A percentile compares a stretch with the other conserved stretches of the same genome.
These are phyloP conservation scores for Catharus ustulatus DNA, from an alignment of 2,797 vertebrate species.

Conservation along the genomic window DNA sequence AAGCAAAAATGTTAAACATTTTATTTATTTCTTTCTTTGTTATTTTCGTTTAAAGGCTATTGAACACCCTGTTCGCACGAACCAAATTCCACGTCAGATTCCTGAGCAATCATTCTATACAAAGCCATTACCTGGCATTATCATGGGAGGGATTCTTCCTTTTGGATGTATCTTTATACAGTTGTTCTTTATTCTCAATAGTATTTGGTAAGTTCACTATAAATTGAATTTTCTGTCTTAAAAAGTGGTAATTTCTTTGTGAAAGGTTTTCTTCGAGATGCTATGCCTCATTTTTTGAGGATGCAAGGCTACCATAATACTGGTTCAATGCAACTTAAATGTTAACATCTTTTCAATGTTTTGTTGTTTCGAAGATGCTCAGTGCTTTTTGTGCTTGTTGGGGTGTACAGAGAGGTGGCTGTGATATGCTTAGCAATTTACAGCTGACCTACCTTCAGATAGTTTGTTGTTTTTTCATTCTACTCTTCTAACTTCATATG, in stretches of 20 bases:
- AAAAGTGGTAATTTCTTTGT: background rate
- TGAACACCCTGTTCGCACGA: slow-evolving; percentile 92
- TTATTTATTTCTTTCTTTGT: background rate
- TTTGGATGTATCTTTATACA: slow-evolving; percentile 97
- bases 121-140: slow-evolving; percentile 89
- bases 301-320: background rate
- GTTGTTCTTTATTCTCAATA: slow-evolving; percentile 95
- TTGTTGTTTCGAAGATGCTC: background rate
- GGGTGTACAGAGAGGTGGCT: background rate
- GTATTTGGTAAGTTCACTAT: slow-evolving; percentile 87
- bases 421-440: background rate
- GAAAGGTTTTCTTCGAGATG: background rate
- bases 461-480: background rate
- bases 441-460: background rate
- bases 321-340: background rate
- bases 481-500: background rate
- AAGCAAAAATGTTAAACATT: background rate
- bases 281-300: background rate
- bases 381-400: background rate
- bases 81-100: slow-evolving; percentile 96
- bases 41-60: slow-evolving; percentile 79
- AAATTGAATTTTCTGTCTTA: background rate
- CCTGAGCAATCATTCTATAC: slow-evolving; percentile 95
- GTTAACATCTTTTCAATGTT: background rate
- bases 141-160: slow-evolving; percentile 94